Base-by-base conservation (phyloP, 2,888 invertebrate species). In the Hypena proboscidalis region DNA sequence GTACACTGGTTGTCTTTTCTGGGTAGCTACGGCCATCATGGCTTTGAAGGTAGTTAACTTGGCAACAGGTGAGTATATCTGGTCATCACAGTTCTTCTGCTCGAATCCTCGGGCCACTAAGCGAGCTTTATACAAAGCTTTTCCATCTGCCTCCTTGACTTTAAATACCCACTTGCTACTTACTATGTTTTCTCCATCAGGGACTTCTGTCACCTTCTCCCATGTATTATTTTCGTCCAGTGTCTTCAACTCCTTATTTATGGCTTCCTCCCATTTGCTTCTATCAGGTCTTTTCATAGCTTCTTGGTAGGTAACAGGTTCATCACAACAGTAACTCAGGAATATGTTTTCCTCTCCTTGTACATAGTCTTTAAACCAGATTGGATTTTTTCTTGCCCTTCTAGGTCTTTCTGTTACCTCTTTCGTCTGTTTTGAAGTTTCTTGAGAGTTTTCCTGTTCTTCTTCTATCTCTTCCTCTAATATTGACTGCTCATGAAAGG, bases 51-150 rank as follows among this genome's bases (percentile, higher is more conserved):
- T 44, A 7, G 44, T 8, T 13, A 49, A 5, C 5, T 43, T 48
- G 42, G n/a, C 45, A 1, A 54, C 53, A 4, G 48, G 45, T 5
- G 48, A 34, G 30, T 54, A 54, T 0, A 22, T 31, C 2, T 34
- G 20, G 10, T 33, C 5, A 6, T 26, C 19, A 10, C 19, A 26
- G 11, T 35, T 11, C 4, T 13, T 4, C 10, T 54, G 54, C 7
- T 55, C 38, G 21, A 55, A 55, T 0, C 50, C 51, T n/a, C 51
- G 20, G 1, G 51, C 55, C 1, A 56, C 48, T 2, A 52, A 8
- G 5, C 56, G 23, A 4, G 56, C 51, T 10, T 56, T 56, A 17
- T 42, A 39, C 2, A 9, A 6, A 7, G 2, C 1, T 4, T 6
- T 42, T 2, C 19, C 45, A 42, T 19, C 31, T 36, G 10, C n/a